A percentile compares a stretch with the other conserved stretches of the same genome.
phyloP scores from a whole-genome alignment of 2,797 vertebrate species.

The Zalophus californianus region DNA sequence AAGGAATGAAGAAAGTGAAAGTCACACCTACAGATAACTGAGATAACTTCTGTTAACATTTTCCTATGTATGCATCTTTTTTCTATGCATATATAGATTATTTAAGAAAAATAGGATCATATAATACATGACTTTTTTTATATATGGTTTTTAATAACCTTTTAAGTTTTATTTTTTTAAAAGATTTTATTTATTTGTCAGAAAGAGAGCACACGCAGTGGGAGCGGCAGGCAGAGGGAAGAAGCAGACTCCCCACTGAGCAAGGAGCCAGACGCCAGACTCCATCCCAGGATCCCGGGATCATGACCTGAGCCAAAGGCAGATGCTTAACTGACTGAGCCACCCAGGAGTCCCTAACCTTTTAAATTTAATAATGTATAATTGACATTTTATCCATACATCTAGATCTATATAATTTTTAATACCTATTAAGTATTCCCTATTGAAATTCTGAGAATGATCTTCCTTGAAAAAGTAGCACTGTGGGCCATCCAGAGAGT shows the following conservation, averaged over 20 bases:
- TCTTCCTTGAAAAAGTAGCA: constrained; percentile 41
- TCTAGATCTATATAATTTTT: constrained; percentile 25
- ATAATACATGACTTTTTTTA: not conserved
- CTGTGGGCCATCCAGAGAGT: not conserved
- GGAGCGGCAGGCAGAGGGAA: no score
- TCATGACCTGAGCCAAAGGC: not conserved
- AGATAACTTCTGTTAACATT: constrained; percentile 8
- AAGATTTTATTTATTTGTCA: no score
- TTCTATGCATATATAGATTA: not conserved
- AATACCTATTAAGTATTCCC: not conserved
- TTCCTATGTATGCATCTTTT: constrained; percentile 29
- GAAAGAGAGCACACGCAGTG: no score
- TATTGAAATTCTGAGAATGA: constrained; percentile 43
- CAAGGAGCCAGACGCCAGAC: fast-evolving
- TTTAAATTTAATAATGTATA: constrained; percentile 2
- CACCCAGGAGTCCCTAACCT: not conserved
- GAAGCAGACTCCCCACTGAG: not conserved
- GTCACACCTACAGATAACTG: not conserved
- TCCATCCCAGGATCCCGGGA: not conserved
- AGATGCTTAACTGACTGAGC: not conserved
- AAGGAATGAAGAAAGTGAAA: constrained; percentile 29
- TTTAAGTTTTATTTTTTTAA: not conserved
- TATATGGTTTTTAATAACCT: not conserved
- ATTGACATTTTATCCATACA: constrained; percentile 26
- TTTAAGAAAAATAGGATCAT: constrained; percentile 27